Base-by-base conservation (phyloP, 2,888 invertebrate species). In the Neria commutata region DNA sequence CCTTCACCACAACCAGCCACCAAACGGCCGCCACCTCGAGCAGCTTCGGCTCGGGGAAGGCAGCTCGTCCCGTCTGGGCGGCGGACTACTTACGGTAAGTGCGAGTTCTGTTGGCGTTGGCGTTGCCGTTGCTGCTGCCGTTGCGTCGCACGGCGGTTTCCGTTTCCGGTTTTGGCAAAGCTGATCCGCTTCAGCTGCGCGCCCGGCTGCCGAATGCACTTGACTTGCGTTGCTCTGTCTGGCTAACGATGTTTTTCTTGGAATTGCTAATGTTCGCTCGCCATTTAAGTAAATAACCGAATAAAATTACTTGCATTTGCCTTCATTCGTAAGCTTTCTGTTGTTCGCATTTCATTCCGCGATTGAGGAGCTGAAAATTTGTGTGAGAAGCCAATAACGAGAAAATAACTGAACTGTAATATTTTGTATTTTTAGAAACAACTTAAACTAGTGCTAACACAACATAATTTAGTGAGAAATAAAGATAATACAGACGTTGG, bases 11-110 rank as follows among this genome's bases (percentile, higher is more conserved):
- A 70, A 84, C 85, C 23, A 73, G 70, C 47, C 72, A 75, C 57
- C 68, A 72, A 40, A 67, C 73, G 37, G 57, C 64, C 23, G 61
- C 61, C 62, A 62, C 75, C 26, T 75, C 77, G 45, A 76, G 74
- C 65, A 75, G 76, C 65, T 72, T 73, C 16, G 58, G 59, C 62
- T 61, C 68, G 57, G 72, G 71, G 66, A 67, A 67, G 46, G 62
- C 59, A 60, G 66, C 76, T 66, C 81, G 81, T 67, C 81, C 86
- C 76, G 85, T 86, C 80, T 87, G 87, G 87, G 86, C 86, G 78
- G 85, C 84, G 78, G 87, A 87, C 83, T 86, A 85, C 80, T 83
- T 84, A 77, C 85, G 87, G 88, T 88, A 86, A 87, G 88, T 82
- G 66, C 56, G 52, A 56, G 54, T n/a, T n/a, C n/a, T n/a, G n/a